A percentile compares a stretch with the other conserved stretches of the same genome.
Evolutionary conservation across 2,888 invertebrate species (phyloP).

Genomic region (Crossocerus cetratus): DNA sequence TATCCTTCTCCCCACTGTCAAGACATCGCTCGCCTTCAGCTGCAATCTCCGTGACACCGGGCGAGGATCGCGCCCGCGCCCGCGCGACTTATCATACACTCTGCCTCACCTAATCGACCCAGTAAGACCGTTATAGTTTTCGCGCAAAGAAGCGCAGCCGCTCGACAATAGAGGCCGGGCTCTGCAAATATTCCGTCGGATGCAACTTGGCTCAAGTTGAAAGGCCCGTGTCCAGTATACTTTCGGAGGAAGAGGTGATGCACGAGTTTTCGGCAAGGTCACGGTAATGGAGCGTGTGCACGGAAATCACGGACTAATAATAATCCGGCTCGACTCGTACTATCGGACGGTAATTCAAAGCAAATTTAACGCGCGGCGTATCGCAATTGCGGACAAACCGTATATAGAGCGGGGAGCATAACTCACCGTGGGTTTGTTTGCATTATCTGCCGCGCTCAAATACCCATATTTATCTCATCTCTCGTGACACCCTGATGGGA

Average conservation of each 20-base stretch:
- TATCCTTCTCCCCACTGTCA: constrained; percentile 60
- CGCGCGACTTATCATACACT: neutral
- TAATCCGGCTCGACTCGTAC: constrained; percentile 65
- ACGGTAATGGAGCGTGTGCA: constrained; percentile 62
- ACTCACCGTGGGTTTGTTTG: constrained; percentile 72
- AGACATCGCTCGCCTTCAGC: constrained; percentile 41
- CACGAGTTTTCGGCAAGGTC: constrained; percentile 47
- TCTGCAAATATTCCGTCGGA: too few species aligned
- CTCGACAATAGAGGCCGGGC: too few species aligned
- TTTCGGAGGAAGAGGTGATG: neutral
- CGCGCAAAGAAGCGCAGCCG: too few species aligned
- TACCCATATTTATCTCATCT: constrained; percentile 74
- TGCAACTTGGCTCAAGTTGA: too few species aligned
- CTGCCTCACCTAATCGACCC: too few species aligned
- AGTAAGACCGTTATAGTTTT: too few species aligned
- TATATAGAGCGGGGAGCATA: constrained; percentile 67
- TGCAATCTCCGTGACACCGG: constrained; percentile 24
- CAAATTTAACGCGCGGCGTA: constrained; percentile 72
- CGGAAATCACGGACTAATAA: constrained; percentile 69
- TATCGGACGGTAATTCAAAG: constrained; percentile 69
- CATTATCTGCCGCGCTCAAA: constrained; percentile 73
- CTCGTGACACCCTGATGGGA: constrained; percentile 62
- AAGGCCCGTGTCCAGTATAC: neutral
- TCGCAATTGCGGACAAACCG: constrained; percentile 66
- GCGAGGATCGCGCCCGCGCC: neutral